phyloP scores from a whole-genome alignment of 2,888 invertebrate species.

The Fissipunctia ypsillon region DNA sequence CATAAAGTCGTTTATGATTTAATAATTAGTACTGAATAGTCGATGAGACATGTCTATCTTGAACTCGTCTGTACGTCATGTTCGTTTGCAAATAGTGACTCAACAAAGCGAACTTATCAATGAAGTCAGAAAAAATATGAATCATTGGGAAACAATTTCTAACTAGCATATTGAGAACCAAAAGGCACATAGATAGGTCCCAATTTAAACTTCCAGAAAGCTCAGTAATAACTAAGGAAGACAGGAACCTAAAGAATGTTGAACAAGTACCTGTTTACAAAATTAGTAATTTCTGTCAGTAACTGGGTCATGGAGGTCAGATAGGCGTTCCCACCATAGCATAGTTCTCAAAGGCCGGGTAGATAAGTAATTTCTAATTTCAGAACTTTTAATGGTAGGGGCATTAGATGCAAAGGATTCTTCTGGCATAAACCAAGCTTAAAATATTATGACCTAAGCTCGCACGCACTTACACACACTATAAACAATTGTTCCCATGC shows the following conservation, averaged over 20 bases:
- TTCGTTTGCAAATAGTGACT: slow-evolving; percentile 41
- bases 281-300: not conserved
- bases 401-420: not conserved
- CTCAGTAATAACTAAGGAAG: not conserved
- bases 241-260: not conserved
- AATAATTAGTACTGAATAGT: not conserved
- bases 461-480: slow-evolving; percentile 18
- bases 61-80: not conserved
- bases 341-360: too few relatives aligned
- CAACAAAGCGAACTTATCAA: slow-evolving; percentile 41
- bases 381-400: too few relatives aligned
- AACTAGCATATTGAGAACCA: not conserved
- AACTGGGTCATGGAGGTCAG: not conserved
- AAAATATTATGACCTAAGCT: not conserved
- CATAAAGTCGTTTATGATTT: not conserved
- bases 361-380: not conserved
- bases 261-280: not conserved
- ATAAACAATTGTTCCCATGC: slow-evolving; percentile 35
- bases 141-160: slow-evolving; percentile 19
- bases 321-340: too few relatives aligned
- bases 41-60: slow-evolving; percentile 10
- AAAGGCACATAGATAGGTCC: not conserved
- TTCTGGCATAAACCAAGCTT: not conserved
- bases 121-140: slow-evolving; percentile 27
- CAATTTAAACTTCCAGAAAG: not conserved